Evolutionary conservation across 2,113 vertebrate genomes (phyloP), one percentile per base, ranked within the genome.

Genomic region (Hippocampus zosterae): DNA sequence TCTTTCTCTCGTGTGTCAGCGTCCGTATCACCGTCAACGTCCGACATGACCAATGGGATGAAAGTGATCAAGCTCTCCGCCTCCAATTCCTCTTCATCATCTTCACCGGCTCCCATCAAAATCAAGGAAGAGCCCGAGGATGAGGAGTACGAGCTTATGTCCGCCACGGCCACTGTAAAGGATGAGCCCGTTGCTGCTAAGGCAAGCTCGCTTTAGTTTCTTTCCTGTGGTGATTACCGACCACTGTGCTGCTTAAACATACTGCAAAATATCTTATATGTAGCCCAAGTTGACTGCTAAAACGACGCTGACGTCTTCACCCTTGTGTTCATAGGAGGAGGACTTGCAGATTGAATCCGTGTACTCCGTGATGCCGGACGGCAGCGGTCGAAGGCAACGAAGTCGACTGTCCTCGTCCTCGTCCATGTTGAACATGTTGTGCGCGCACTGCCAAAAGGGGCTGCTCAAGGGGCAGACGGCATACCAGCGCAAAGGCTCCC

Each of bases 71-170:
- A 76, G 12, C 64, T 71, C 0, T 67, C 72, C 1, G 50, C 19
- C 18, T 56, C 67, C 91, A 93, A 85, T 88, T 92, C 90, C 82
- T 92, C 93, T 67, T 91, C 91, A 77, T 90, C 52, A 21, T 53
- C 52, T 2, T n/a, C 52, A 2, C 21, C 52, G 19, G 8, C 52
- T 78, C 80, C 91, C 91, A 92, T 95, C 88, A 94, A 94, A 80
- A 95, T 98, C 90, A 98, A 98, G 90, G 95, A 98, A 80, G 96
- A 97, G 90, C 96, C 96, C 75, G 90, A 95, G 86, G 96, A 98
- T 77, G 95, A 96, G 82, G 95, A 96, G 87, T 98, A 97, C 85
- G 94, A 95, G 70, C 88, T 95, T 74, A 89, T 91, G 72, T 92
- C 94, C 82, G 92, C 93, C 63, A 79, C 91, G 56, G 85, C 90